phyloP scores from a whole-genome alignment of 2,113 vertebrate species.

The Corythaeola cristata region DNA sequence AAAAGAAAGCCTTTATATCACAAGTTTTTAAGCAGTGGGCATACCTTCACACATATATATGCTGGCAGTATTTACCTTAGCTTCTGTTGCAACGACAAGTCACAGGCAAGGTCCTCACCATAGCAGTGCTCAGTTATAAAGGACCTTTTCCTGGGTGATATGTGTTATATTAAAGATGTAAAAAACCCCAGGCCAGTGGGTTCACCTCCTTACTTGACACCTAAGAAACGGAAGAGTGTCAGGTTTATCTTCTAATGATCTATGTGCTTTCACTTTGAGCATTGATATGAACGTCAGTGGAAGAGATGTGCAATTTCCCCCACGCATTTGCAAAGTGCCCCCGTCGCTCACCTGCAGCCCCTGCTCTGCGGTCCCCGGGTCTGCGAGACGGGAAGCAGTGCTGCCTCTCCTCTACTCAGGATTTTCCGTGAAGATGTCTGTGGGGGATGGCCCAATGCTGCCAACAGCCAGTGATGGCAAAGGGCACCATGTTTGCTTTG shows the following conservation, averaged over 20 bases:
- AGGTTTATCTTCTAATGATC: background rate
- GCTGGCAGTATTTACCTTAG: background rate
- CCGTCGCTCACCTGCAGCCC: background rate
- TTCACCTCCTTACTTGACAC: background rate
- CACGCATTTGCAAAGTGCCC: rapidly evolving
- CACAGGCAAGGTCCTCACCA: background rate
- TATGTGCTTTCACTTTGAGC: background rate
- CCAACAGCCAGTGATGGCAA: background rate
- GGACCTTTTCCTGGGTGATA: background rate
- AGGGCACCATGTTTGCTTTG: background rate
- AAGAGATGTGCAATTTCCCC: background rate
- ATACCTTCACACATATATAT: background rate
- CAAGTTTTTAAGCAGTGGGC: background rate
- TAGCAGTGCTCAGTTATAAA: background rate
- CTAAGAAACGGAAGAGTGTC: background rate
- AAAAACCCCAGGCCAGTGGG: background rate
- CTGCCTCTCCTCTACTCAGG: background rate
- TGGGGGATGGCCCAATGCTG: background rate
- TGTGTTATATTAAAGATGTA: rapidly evolving
- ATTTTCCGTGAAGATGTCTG: background rate
- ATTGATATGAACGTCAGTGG: background rate
- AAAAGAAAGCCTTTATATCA: background rate
- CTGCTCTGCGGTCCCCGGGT: background rate
- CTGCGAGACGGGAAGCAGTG: background rate
- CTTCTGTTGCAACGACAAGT: background rate